Evolutionary conservation across 2,797 vertebrate species (phyloP), one percentile per base, ranked within the genome.

Genomic region (Pipistrellus kuhlii): DNA sequence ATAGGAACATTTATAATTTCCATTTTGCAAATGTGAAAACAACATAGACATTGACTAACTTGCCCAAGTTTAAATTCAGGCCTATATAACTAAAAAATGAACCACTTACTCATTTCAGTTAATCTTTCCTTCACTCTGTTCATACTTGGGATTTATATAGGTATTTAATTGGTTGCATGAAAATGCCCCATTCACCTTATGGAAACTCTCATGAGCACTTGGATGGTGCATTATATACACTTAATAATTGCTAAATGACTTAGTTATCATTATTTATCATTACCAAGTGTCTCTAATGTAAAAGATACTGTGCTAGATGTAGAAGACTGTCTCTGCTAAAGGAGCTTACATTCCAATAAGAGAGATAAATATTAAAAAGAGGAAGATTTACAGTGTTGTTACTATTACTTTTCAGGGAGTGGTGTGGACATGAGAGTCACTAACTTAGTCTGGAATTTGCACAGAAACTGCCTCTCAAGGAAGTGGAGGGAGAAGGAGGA

Each of bases 221-320:
- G 66, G 66, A 90, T 73, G n/a, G 51, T 83, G 38, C 14, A 27
- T 41, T 69, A 57, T 21, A 69, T 15, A 84, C 8, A 27, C 6
- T 84, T 84, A 88, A 53, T 76, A 77, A 66, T 5, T 95, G 53
- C 66, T 59, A 72, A 90, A 71, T 82, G 77, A 78, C 66, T 78
- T 80, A 84, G 6, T 80, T 85, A 32, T 80, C 80, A 80, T 21
- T 57, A 48, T 66, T 51, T 92, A 25, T n/a, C n/a, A n/a, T n/a
- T n/a, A 44, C 46, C 12, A 85, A 66, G 46, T 75, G 20, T 94
- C 76, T 72, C 53, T 84, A 25, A 76, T 46, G 23, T 85, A 88
- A 84, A 92, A 88, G 6, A 77, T n/a, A 10, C 30, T 92, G 46
- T 48, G 21, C 25, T 41, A 89, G 55, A 59, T 59, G 15, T n/a